phyloP scores from a whole-genome alignment of 2,888 invertebrate species.

The Globia sparganii region DNA sequence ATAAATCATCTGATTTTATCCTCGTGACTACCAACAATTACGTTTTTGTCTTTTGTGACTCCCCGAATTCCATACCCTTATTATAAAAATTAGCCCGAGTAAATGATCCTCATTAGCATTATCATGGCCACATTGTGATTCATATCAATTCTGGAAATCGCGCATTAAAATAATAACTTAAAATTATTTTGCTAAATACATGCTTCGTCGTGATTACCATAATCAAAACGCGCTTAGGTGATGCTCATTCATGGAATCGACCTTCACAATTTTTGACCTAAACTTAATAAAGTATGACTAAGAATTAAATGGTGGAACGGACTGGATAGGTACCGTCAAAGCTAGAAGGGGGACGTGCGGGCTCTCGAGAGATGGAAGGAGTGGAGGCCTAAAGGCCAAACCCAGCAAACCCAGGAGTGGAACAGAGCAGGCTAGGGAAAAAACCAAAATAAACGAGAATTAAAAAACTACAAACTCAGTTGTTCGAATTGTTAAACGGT shows the following conservation, averaged over 20 bases:
- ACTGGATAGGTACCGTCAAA: not conserved
- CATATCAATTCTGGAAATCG: conserved; percentile 62
- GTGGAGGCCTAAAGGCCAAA: not conserved
- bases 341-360: not conserved
- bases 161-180: conserved; percentile 58
- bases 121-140: conserved; percentile 53
- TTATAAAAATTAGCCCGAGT: conserved; percentile 58
- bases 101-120: conserved; percentile 59
- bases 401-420: not conserved
- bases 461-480: conserved; percentile 47
- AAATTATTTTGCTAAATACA: conserved; percentile 63
- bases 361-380: not conserved
- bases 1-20: conserved; percentile 35
- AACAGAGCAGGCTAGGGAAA: not conserved
- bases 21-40: conserved; percentile 30
- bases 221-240: conserved; percentile 67
- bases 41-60: conserved; percentile 36
- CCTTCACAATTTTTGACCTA: conserved; percentile 38
- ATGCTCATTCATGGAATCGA: conserved; percentile 48
- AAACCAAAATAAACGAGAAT: not conserved
- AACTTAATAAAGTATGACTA: conserved; percentile 53
- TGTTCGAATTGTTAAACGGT: conserved; percentile 79
- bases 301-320: conserved; percentile 10
- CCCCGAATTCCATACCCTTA: conserved; percentile 43
- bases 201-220: conserved; percentile 53